Percentiles rank a stretch among this genome's conserved stretches.
These are phyloP conservation scores for Tiliqua scincoides DNA, from an alignment of 2,113 vertebrate genomes.

Conservation along the genomic window DNA sequence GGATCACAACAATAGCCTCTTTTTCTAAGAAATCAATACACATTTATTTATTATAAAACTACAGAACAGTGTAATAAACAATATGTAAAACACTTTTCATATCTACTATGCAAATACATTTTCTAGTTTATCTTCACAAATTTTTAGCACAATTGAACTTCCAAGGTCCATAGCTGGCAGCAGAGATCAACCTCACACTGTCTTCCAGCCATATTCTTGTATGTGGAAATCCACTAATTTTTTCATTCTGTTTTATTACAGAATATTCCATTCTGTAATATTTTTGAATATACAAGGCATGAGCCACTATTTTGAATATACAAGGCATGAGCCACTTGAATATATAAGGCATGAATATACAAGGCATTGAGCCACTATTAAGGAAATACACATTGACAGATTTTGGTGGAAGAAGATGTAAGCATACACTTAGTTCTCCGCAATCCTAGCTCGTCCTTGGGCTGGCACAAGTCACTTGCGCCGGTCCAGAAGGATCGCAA, in stretches of 20 bases:
- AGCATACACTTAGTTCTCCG: too few relatives aligned
- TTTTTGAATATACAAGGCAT: too few relatives aligned
- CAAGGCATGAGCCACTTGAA: too few relatives aligned
- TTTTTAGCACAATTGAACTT: neutral
- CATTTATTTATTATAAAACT: neutral
- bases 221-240: neutral
- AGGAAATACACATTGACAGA: too few relatives aligned
- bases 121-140: neutral
- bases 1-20: neutral
- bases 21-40: neutral
- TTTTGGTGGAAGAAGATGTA: too few relatives aligned
- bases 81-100: neutral
- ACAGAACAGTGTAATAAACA: neutral
- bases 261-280: neutral
- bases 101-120: neutral
- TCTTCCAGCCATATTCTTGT: neutral
- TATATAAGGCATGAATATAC: too few relatives aligned
- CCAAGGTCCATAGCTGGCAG: neutral
- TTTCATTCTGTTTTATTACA: neutral
- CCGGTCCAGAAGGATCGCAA: too few relatives aligned
- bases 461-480: too few relatives aligned
- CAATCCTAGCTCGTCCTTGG: too few relatives aligned
- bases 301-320: too few relatives aligned
- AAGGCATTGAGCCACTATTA: too few relatives aligned
- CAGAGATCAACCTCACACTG: neutral